Evolutionary conservation across 1,140 invertebrate genomes (phyloP), one percentile per base, ranked within the genome.

Genomic region (Glomeris maerens): DNA sequence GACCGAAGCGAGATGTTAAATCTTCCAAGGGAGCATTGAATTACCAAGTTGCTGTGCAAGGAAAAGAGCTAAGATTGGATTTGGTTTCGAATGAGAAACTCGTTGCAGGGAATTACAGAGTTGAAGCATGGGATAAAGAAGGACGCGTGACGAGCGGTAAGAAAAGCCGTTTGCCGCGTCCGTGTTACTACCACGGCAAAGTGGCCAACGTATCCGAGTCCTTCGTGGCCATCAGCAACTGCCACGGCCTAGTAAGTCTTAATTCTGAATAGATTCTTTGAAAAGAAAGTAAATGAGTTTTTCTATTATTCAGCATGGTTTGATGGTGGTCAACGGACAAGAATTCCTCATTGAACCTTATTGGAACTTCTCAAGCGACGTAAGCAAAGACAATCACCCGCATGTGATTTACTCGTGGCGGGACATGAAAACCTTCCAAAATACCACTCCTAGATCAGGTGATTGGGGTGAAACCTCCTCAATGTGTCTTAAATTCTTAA

Each of bases 311-410:
- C n/a, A 47, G 46, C 46, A 47, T 29, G 46, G 46, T 4, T 22
- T 47, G 5, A 17, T 47, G 21, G 5, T 22, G n/a, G 17, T 47
- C 23, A 20, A 22, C 22, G 23, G 38, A 17, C 14, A 27, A 14
- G 22, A 36, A 29, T 47, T 29, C n/a, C n/a, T 47, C 13, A 47
- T 47, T 1, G 46, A 47, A 47, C 46, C 46, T 4, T 28, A n/a
- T 14, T 47, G 46, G 46, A 47, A 47, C 23, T 29, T 29, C 7
- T 29, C 46, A 7, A 31, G 26, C 4, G n/a, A 47, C 2, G 21
- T 47, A 22, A 20, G 26, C 3, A 27, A 42, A 38, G 23, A 31
- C 5, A 20, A 26, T 5, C 22, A 47, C 20, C 28, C 46, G 5
- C 25, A 27, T 29, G 31, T 13, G 31, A 13, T 36, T n/a, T 13